Percentiles rank a stretch among this genome's conserved stretches.
These are phyloP conservation scores for Anguilla megastoma DNA, from an alignment of 2,797 vertebrate genomes.

Conservation along the genomic window DNA sequence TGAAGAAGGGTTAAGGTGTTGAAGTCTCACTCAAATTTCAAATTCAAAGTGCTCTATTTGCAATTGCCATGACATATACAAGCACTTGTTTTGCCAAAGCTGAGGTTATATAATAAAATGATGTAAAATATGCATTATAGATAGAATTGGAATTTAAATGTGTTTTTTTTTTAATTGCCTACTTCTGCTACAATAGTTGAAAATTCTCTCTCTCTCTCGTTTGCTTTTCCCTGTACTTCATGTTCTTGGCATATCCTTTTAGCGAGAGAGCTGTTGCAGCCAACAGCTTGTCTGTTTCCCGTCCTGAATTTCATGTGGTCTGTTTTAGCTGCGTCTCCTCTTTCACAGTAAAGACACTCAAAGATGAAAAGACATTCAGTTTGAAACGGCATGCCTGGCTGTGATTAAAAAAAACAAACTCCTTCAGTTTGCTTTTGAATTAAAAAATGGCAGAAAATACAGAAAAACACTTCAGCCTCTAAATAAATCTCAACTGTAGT, in stretches of 20 bases:
- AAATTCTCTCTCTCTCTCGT: not conserved
- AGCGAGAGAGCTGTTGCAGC: not conserved
- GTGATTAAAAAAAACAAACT: not conserved
- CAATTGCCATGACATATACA: not conserved
- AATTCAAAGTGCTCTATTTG: not conserved
- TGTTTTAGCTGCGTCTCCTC: not conserved
- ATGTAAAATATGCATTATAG: not conserved
- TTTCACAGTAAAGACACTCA: not conserved
- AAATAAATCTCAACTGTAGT: not conserved
- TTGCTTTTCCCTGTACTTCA: not conserved
- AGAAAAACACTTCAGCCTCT: not conserved
- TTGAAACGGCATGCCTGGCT: not conserved
- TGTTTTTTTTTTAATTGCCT: not conserved
- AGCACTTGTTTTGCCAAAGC: not conserved
- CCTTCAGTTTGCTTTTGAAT: not conserved
- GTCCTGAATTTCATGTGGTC: not conserved
- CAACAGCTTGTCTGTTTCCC: conserved; percentile 9
- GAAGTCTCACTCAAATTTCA: not conserved
- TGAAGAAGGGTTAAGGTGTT: not conserved
- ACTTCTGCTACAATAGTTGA: not conserved
- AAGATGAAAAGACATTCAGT: conserved; percentile 6
- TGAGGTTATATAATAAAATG: not conserved
- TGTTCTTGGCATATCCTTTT: conserved; percentile 17
- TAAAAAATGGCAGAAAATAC: not conserved
- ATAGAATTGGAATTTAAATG: not conserved